Percentiles rank a stretch among this genome's conserved stretches.
phyloP scores from a whole-genome alignment of 2,888 invertebrate species.

The Operophtera brumata region DNA sequence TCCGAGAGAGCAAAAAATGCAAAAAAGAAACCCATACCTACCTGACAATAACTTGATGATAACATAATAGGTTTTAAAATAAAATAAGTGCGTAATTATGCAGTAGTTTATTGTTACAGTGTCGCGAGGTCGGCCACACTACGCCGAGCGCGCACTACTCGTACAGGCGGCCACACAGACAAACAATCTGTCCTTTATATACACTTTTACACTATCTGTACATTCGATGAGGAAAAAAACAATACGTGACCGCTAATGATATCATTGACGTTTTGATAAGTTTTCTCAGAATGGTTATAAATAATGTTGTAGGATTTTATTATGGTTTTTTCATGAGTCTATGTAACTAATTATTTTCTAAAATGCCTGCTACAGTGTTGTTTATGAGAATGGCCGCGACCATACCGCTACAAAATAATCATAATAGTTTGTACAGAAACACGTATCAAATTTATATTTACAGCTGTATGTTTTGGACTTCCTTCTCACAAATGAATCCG shows the following conservation, averaged over 20 bases:
- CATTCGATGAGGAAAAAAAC: conserved; percentile 17
- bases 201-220: conserved; percentile 19
- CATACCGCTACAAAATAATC: conserved; percentile 67
- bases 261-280: background rate
- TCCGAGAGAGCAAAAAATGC: too few species aligned
- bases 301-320: too few species aligned
- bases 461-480: conserved; percentile 33
- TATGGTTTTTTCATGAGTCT: conserved; percentile 6
- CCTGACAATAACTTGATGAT: too few species aligned
- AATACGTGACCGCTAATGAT: background rate
- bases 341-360: conserved; percentile 13
- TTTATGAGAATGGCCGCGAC: conserved; percentile 40
- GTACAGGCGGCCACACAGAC: conserved; percentile 38
- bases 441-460: conserved; percentile 65
- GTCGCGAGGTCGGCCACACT: conserved; percentile 54
- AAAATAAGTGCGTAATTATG: conserved; percentile 64
- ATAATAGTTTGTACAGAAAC: conserved; percentile 74
- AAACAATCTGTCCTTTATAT: conserved; percentile 23
- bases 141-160: conserved; percentile 48
- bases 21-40: too few species aligned
- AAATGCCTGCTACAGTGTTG: conserved; percentile 10
- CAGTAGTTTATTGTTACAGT: conserved; percentile 77
- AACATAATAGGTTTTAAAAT: conserved; percentile 1
- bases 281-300: conserved; percentile 1
- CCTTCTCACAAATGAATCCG: conserved; percentile 60